A percentile compares a stretch with the other conserved stretches of the same genome.
Conservation (phyloP, 2,797 vertebrate species). For the Cryptoprocta ferox region DNA sequence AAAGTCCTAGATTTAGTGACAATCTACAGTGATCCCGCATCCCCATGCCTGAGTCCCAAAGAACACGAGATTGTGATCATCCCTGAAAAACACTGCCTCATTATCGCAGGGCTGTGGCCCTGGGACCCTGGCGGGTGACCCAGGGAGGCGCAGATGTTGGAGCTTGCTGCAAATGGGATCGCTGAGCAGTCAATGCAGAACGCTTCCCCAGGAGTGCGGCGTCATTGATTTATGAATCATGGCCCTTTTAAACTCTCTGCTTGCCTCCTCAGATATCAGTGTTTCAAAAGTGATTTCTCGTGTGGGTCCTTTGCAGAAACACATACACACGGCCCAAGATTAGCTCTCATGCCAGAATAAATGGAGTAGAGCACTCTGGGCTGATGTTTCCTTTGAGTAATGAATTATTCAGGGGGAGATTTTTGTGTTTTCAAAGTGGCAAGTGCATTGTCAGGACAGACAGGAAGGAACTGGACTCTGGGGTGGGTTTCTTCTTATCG, state of each 20-base stretch:
- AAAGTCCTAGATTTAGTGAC: background rate
- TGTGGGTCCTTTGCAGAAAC: slow-evolving; percentile 81
- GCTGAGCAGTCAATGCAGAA: slow-evolving; percentile 67
- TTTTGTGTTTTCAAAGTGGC: slow-evolving; percentile 73
- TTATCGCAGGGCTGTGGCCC: background rate
- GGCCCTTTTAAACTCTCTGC: slow-evolving; percentile 85
- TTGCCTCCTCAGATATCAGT: slow-evolving; percentile 82
- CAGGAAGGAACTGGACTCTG: slow-evolving; percentile 67
- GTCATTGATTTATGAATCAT: slow-evolving; percentile 84
- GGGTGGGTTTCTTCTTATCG: slow-evolving; percentile 54
- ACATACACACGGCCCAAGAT: slow-evolving; percentile 34
- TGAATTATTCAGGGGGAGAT: slow-evolving; percentile 79
- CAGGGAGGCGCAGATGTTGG: slow-evolving; percentile 41
- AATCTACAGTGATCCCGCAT: background rate
- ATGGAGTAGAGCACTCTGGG: slow-evolving; percentile 63
- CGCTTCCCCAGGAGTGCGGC: slow-evolving; percentile 70
- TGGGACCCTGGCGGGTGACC: background rate
- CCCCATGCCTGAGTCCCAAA: background rate
- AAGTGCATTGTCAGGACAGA: slow-evolving; percentile 60
- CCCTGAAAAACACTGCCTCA: background rate
- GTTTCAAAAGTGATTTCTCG: slow-evolving; percentile 81
- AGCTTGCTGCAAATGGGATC: slow-evolving; percentile 69
- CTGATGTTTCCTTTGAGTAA: slow-evolving; percentile 79
- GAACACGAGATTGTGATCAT: background rate
- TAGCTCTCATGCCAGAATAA: slow-evolving; percentile 81